Conservation (phyloP, 2,888 invertebrate genomes). For the Leucozona laternaria region DNA sequence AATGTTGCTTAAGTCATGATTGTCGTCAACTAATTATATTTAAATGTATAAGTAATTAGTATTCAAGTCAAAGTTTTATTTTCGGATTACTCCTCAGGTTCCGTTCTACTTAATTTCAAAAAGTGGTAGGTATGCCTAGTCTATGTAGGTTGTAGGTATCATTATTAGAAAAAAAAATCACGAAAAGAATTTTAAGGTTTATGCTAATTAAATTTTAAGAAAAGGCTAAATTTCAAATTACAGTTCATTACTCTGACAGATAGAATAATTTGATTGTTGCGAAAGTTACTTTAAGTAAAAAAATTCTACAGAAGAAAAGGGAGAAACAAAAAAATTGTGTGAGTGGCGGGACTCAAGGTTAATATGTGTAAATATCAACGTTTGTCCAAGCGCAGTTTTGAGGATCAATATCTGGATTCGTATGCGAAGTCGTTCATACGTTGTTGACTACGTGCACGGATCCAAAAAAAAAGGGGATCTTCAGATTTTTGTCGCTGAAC, state of each 20-base stretch:
- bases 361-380: no score
- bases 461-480: no score
- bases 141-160: no score
- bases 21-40: constrained; percentile 1
- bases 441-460: no score
- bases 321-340: no score
- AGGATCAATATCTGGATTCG: no score
- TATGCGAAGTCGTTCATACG: no score
- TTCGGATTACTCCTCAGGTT: constrained; percentile 39
- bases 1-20: neutral
- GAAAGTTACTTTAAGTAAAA: no score
- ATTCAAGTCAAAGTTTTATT: constrained; percentile 9
- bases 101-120: constrained; percentile 18
- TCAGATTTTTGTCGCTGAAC: no score
- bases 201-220: neutral
- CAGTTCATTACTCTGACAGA: neutral
- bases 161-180: neutral
- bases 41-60: neutral
- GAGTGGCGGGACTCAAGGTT: no score
- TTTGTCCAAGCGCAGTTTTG: no score
- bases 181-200: neutral
- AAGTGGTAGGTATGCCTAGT: neutral
- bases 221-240: neutral
- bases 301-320: no score
- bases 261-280: neutral